Base-by-base conservation (phyloP, 2,888 invertebrate genomes). In the Epinotia brunnichana region DNA sequence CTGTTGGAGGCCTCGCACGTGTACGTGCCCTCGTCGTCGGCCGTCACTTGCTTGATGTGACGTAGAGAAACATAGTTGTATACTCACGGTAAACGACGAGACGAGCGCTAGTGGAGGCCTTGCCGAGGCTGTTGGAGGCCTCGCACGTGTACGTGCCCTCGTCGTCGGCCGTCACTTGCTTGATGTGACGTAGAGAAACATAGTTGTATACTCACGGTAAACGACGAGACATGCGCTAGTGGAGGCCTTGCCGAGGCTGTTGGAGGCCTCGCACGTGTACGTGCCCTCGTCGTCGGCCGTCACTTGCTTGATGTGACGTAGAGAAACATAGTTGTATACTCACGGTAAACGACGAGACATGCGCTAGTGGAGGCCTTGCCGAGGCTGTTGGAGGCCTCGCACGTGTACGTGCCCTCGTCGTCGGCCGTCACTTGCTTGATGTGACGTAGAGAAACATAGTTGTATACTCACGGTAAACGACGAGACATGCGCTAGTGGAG, bases 201-300 rank as follows among this genome's bases (percentile, higher is more conserved):
- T n/a, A n/a, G 21, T 24, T 24, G 10, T 41, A 74, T 69, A 90
- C 94, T 95, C 87, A 96, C 96, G 95, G 85, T 97, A 97, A 15
- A 98, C 97, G 59, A 97, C 95, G 15, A 98, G 94, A 82, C 97
- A 97, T n/a, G 97, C 97, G 24, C 96, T 96, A 11, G 97, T 97
- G 75, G 95, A 95, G 41, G 95, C 96, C 86, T 95, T 96, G 63
- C 99, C 99, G 69, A 97, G 94, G 76, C 95, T 95, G 85, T 98
- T 98, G 83, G 95, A 95, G 0, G 97, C 98, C 57, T 97, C 95
- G 82, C 98, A 98, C 0, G 95, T 95, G 21, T n/a, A n/a, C n/a
- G n/a, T n/a, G n/a, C n/a, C n/a, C n/a, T n/a, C n/a, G n/a, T n/a
- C n/a, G n/a, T n/a, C n/a, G n/a, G n/a, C n/a, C n/a, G n/a, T n/a